Evolutionary conservation across 2,113 vertebrate genomes (phyloP).

Genomic region (Antigone vipio): DNA sequence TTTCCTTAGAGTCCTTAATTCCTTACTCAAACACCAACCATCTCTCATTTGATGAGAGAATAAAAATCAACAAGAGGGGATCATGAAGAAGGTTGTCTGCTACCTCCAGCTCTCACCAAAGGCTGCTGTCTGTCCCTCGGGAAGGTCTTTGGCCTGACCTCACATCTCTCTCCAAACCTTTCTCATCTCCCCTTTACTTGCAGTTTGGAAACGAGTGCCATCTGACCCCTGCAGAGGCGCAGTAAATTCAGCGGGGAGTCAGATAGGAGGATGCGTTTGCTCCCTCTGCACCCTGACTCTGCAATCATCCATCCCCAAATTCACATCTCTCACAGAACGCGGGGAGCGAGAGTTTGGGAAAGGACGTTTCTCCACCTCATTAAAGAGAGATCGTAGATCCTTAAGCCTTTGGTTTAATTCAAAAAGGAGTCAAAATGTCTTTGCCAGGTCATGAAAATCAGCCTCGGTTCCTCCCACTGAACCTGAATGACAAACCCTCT

Average conservation of each 20-base stretch:
- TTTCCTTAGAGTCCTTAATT: not conserved
- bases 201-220: not conserved
- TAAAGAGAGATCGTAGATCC: not conserved
- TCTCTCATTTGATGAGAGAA: not conserved
- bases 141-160: not conserved
- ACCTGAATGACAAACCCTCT: not conserved
- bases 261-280: not conserved
- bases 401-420: not conserved
- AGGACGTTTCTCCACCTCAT: not conserved
- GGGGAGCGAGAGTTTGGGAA: not conserved
- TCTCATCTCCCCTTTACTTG: not conserved
- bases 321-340: accelerated
- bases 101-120: not conserved
- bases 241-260: not conserved
- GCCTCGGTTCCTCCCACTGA: not conserved
- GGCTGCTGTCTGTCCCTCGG: not conserved
- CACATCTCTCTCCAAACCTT: not conserved
- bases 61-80: not conserved
- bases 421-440: not conserved
- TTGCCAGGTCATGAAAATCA: not conserved
- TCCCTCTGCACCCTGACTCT: not conserved
- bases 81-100: not conserved
- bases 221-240: not conserved
- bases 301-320: not conserved
- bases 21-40: not conserved